These are phyloP conservation scores for Sesia bembeciformis DNA, from an alignment of 2,888 invertebrate genomes.

Conservation along the genomic window DNA sequence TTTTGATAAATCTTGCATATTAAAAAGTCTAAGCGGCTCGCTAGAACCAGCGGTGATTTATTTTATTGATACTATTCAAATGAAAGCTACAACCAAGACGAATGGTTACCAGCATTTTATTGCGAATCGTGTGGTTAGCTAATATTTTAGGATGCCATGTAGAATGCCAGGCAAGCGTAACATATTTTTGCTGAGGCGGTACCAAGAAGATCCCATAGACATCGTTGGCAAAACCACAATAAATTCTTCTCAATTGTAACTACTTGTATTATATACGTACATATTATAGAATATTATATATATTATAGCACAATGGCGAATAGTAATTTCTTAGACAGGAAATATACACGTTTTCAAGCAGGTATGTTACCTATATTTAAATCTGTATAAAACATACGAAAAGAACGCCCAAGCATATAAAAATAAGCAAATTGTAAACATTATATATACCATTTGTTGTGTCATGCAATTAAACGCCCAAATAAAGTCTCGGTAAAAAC, in stretches of 20 bases:
- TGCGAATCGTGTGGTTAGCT: neutral
- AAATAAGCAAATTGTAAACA: too few species aligned
- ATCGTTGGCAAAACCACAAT: neutral
- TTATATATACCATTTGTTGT: too few species aligned
- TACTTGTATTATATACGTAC: too few species aligned
- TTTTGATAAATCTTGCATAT: slow-evolving; percentile 35
- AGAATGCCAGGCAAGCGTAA: neutral
- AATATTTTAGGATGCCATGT: neutral
- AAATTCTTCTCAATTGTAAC: too few species aligned
- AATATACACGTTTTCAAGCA: too few species aligned
- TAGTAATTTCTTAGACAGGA: too few species aligned
- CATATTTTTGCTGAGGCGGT: neutral
- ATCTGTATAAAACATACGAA: too few species aligned
- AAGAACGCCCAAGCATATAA: too few species aligned
- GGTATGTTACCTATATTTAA: too few species aligned
- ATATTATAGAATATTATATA: too few species aligned
- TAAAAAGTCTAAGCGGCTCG: slow-evolving; percentile 24
- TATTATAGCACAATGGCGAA: too few species aligned
- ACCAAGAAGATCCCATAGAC: neutral
- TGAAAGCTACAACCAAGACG: slow-evolving; percentile 42
- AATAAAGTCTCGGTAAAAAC: neutral
- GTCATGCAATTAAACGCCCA: too few species aligned
- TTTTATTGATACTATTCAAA: slow-evolving; percentile 33
- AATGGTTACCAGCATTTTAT: slow-evolving; percentile 16
- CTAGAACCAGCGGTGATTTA: slow-evolving; percentile 24